Evolutionary conservation across 2,888 invertebrate species (phyloP).

Genomic region (Ophion slaviceki): DNA sequence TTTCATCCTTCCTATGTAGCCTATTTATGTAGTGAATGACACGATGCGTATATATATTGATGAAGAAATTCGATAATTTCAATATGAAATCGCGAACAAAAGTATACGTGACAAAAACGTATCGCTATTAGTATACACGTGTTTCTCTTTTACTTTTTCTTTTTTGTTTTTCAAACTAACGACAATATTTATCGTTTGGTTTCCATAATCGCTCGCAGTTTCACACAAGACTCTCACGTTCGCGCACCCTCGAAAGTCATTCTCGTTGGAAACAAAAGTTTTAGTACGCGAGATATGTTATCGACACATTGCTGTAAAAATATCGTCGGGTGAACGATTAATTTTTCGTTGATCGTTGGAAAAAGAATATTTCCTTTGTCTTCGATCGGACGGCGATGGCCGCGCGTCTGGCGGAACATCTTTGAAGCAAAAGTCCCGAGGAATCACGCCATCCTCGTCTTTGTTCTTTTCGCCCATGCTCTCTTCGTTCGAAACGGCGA

Average conservation of each 20-base stretch:
- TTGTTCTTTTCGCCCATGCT: background rate
- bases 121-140: background rate
- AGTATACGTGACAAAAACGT: constrained; percentile 4
- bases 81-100: constrained; percentile 55
- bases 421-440: background rate
- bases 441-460: background rate
- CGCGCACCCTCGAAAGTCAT: background rate
- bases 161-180: background rate
- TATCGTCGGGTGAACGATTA: background rate
- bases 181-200: background rate
- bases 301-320: background rate
- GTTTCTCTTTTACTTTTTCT: background rate
- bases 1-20: background rate
- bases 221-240: background rate
- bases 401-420: background rate
- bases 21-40: constrained; percentile 23
- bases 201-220: background rate
- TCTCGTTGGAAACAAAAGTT: background rate
- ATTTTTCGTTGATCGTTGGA: background rate
- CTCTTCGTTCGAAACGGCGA: background rate
- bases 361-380: background rate
- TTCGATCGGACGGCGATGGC: background rate
- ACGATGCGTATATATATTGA: background rate
- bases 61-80: constrained; percentile 53
- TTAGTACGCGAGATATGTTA: background rate